A percentile compares a stretch with the other conserved stretches of the same genome.
These are phyloP conservation scores for Pseudanteris insignis DNA, from an alignment of 2,888 invertebrate species.

Conservation along the genomic window DNA sequence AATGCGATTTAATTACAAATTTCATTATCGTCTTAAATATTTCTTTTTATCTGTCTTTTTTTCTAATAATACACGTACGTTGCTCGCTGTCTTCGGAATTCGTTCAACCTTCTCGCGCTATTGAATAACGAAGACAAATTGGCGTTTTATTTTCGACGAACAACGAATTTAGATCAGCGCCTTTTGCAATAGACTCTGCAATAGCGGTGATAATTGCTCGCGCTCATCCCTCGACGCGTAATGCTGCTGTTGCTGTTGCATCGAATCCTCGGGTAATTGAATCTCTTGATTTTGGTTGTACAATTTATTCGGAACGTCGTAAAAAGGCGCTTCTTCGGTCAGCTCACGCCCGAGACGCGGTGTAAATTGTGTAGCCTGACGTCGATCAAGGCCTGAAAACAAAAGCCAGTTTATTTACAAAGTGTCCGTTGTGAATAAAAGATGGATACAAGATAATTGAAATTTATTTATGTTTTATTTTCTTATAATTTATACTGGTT, in stretches of 20 bases:
- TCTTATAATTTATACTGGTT: no score
- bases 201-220: constrained; percentile 41
- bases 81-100: neutral
- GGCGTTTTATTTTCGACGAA: constrained; percentile 18
- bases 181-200: constrained; percentile 27
- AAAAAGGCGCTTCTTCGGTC: constrained; percentile 50
- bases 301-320: constrained; percentile 51
- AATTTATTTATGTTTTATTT: no score
- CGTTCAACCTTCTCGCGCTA: constrained; percentile 6
- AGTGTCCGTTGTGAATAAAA: no score
- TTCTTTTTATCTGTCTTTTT: no score
- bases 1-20: no score
- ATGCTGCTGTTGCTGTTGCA: constrained; percentile 6
- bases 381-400: constrained; percentile 50
- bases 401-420: neutral
- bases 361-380: constrained; percentile 64
- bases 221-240: constrained; percentile 51
- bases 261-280: constrained; percentile 29
- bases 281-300: constrained; percentile 56
- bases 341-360: no score
- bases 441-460: no score
- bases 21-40: neutral
- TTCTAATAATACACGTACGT: constrained; percentile 4
- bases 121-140: constrained; percentile 39
- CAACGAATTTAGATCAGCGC: constrained; percentile 26